A percentile compares a stretch with the other conserved stretches of the same genome.
Conservation (phyloP, 2,888 invertebrate genomes). For the Athalia cordata region DNA sequence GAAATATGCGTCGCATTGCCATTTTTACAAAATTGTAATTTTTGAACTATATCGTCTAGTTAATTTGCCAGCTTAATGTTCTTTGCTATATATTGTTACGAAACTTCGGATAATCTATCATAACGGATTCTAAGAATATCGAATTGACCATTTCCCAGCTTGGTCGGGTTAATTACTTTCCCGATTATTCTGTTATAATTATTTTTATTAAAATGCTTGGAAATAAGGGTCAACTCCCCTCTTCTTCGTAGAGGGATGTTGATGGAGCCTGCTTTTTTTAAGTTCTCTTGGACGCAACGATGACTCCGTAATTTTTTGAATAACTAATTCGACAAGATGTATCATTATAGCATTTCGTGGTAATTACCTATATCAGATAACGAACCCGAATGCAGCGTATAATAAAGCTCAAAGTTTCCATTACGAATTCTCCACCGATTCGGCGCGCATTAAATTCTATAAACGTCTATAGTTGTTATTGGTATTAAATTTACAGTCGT, state of each 20-base stretch:
- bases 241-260: too few relatives aligned
- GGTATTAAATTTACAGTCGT: background rate
- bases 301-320: background rate
- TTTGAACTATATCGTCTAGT: background rate
- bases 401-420: conserved; percentile 33
- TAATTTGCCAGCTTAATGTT: too few relatives aligned
- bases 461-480: background rate
- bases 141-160: too few relatives aligned
- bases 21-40: background rate
- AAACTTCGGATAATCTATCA: background rate
- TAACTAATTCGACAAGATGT: background rate
- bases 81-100: background rate
- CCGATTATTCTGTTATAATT: too few relatives aligned
- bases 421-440: background rate
- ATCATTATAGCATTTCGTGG: background rate
- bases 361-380: background rate
- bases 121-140: background rate
- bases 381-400: background rate
- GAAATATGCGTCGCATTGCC: conserved; percentile 3
- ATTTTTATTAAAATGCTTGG: too few relatives aligned
- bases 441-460: background rate
- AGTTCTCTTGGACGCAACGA: background rate
- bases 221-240: too few relatives aligned
- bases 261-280: background rate
- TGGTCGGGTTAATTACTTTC: too few relatives aligned